Percentiles rank a stretch among this genome's conserved stretches.
These are phyloP conservation scores for Lasaia peninsularis DNA, from an alignment of 1,140 invertebrate genomes.

Conservation along the genomic window DNA sequence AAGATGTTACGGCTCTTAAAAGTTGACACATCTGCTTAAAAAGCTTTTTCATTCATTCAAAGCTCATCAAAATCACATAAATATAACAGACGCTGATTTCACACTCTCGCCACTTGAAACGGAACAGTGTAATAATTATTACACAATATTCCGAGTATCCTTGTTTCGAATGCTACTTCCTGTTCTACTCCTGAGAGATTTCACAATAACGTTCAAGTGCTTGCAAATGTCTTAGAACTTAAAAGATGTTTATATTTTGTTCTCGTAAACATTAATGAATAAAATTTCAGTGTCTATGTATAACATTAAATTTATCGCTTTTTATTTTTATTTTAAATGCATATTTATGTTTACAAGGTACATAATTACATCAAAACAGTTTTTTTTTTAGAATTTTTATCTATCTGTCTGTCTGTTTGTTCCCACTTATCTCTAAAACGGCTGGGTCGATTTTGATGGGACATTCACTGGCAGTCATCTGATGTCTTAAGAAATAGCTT, in stretches of 20 bases:
- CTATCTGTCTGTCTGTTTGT: too few relatives aligned
- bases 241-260: slow-evolving; percentile 5
- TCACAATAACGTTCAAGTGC: slow-evolving; percentile 40
- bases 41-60: too few relatives aligned
- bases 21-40: background rate
- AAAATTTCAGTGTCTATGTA: background rate
- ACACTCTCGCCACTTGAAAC: slow-evolving; percentile 31
- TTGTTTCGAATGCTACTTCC: slow-evolving; percentile 46
- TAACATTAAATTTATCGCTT: too few relatives aligned
- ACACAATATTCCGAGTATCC: slow-evolving; percentile 60
- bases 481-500: too few relatives aligned
- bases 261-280: background rate
- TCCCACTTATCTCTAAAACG: too few relatives aligned
- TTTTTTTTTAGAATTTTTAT: too few relatives aligned
- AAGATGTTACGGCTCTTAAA: background rate
- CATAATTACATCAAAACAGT: too few relatives aligned
- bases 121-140: slow-evolving; percentile 63
- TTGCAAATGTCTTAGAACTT: slow-evolving; percentile 28
- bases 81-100: slow-evolving; percentile 29
- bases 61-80: slow-evolving; percentile 12
- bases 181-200: slow-evolving; percentile 38
- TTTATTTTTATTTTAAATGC: too few relatives aligned
- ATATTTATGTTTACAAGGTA: too few relatives aligned
- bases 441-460: too few relatives aligned
- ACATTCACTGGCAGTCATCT: too few relatives aligned